phyloP scores from a whole-genome alignment of 2,113 vertebrate species.

The Mirounga angustirostris region DNA sequence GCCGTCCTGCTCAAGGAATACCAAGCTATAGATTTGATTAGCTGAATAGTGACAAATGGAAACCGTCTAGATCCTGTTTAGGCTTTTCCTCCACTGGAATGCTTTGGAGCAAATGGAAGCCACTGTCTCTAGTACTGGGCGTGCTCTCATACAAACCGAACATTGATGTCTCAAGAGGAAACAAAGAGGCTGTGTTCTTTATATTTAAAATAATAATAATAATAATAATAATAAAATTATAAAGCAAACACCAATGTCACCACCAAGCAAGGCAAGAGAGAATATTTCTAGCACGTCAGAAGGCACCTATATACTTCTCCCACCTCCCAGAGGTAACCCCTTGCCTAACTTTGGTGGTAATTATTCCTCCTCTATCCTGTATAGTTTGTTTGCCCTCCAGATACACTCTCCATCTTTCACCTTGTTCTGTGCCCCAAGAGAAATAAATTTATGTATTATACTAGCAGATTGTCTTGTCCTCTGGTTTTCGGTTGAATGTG shows the following conservation, averaged over 20 bases:
- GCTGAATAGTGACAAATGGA: background rate
- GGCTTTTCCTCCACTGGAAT: background rate
- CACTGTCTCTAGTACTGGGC: background rate
- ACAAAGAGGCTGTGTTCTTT: background rate
- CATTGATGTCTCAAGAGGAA: slow-evolving; percentile 28
- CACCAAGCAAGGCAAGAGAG: background rate
- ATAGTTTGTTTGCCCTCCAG: background rate
- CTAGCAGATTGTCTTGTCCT: background rate
- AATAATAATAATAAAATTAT: background rate
- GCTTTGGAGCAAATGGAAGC: background rate
- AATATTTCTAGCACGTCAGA: background rate
- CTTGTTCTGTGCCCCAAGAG: background rate
- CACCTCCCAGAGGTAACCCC: background rate
- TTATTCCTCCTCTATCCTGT: background rate
- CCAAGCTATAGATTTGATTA: background rate
- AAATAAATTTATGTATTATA: background rate
- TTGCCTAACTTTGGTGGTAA: background rate
- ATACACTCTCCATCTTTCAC: background rate
- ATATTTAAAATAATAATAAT: background rate
- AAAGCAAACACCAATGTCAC: background rate
- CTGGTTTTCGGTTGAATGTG: background rate
- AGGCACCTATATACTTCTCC: background rate
- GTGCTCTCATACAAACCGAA: background rate
- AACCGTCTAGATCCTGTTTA: background rate
- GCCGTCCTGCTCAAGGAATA: background rate